Evolutionary conservation across 1,140 invertebrate genomes (phyloP).

Genomic region (Drosophila sp.): DNA sequence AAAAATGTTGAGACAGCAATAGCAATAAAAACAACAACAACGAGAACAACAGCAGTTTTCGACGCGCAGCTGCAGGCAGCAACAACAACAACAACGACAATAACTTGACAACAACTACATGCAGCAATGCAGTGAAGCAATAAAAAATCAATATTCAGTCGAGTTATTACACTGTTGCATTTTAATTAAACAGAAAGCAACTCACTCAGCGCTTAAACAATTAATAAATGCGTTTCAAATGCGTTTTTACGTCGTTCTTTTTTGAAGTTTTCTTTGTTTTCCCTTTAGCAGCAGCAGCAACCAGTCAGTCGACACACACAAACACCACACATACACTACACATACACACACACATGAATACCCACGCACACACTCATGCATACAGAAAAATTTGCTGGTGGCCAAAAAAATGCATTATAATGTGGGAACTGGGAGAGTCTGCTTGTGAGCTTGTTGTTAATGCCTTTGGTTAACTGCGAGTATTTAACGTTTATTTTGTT

Average conservation of each 20-base stretch:
- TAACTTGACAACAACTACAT: slow-evolving; percentile 64
- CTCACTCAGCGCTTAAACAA: slow-evolving; percentile 29
- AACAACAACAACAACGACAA: slow-evolving; percentile 53
- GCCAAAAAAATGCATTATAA: slow-evolving; percentile 51
- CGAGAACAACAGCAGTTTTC: slow-evolving; percentile 54
- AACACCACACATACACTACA: slow-evolving; percentile 23
- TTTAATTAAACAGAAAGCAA: slow-evolving; percentile 12
- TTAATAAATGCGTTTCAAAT: slow-evolving; percentile 56
- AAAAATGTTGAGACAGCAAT: slow-evolving; percentile 28
- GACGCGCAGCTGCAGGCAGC: slow-evolving; percentile 72
- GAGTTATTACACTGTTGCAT: slow-evolving; percentile 43
- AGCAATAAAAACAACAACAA: slow-evolving; percentile 43
- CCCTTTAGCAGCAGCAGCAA: slow-evolving; percentile 53
- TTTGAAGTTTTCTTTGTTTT: slow-evolving; percentile 83
- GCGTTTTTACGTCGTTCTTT: slow-evolving; percentile 77
- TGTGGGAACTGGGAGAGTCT: slow-evolving; percentile 34
- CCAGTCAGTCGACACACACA: slow-evolving; percentile 62
- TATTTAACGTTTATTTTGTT: slow-evolving; percentile 35
- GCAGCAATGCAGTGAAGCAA: slow-evolving; percentile 58
- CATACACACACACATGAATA: slow-evolving; percentile 35
- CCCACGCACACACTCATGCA: slow-evolving; percentile 49
- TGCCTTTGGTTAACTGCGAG: slow-evolving; percentile 43
- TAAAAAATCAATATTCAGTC: slow-evolving; percentile 70
- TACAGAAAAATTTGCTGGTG: slow-evolving; percentile 54
- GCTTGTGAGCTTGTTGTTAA: slow-evolving; percentile 48